Conservation (phyloP, 2,797 vertebrate genomes). For the Peromyscus nudipes region DNA sequence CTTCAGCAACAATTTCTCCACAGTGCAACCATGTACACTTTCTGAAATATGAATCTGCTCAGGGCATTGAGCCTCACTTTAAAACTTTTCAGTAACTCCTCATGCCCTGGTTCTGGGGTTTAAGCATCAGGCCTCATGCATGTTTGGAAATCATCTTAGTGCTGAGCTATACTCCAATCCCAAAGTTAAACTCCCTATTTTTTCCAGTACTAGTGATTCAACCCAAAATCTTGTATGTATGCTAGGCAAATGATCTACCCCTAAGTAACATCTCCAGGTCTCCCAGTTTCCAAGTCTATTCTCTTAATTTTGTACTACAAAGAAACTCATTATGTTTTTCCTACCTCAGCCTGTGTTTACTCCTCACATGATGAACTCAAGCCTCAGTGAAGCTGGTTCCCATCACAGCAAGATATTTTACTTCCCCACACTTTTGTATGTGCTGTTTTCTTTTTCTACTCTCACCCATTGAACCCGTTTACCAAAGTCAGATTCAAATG, state of each 20-base stretch:
- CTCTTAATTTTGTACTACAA: conserved; percentile 40
- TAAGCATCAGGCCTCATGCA: not conserved
- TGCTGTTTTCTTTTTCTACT: not conserved
- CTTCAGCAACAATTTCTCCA: not conserved
- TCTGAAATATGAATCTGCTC: conserved; percentile 10
- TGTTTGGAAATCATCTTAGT: not conserved
- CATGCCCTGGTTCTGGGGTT: not conserved
- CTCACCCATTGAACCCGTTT: conserved; percentile 5
- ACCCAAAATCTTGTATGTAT: not conserved
- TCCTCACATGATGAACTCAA: not conserved
- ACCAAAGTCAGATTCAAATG: conserved; percentile 41
- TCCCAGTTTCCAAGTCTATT: not conserved
- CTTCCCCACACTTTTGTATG: not conserved
- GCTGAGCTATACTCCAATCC: not conserved
- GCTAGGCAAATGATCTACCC: not conserved
- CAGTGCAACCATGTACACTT: not conserved
- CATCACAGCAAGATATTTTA: not conserved
- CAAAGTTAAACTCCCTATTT: not conserved
- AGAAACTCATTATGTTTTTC: conserved; percentile 51
- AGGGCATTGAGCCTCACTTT: not conserved
- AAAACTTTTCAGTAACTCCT: not conserved
- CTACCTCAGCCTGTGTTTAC: not conserved
- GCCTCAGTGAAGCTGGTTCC: not conserved
- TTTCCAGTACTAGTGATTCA: not conserved
- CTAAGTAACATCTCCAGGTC: not conserved